Percentiles rank a stretch among this genome's conserved stretches.
These are phyloP conservation scores for Dioctria rufipes DNA, from an alignment of 2,888 invertebrate species.

Conservation along the genomic window DNA sequence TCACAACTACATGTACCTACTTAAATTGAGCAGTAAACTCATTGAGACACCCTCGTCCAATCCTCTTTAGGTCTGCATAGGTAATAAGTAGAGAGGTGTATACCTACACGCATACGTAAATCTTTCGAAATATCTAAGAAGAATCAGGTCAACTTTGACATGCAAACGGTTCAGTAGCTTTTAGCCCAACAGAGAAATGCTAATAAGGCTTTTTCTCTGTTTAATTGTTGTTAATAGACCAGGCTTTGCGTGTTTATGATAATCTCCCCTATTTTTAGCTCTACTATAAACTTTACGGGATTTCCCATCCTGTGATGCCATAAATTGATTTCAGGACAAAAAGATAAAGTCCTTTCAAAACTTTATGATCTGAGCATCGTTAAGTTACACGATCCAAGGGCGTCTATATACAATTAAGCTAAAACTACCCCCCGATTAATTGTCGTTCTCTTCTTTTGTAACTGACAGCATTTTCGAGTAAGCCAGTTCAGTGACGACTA, in stretches of 20 bases:
- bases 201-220: conserved; percentile 30
- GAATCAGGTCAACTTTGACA: conserved; percentile 46
- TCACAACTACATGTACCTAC: conserved; percentile 1
- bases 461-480: neutral
- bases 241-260: conserved; percentile 29
- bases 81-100: neutral
- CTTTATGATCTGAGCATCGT: conserved; percentile 48
- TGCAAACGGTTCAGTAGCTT: conserved; percentile 47
- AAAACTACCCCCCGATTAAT: conserved; percentile 48
- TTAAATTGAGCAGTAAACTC: conserved; percentile 17
- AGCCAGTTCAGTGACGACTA: conserved; percentile 2
- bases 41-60: conserved; percentile 1
- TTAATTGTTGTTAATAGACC: conserved; percentile 50
- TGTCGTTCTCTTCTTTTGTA: neutral
- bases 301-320: conserved; percentile 3
- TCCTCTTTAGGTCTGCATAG: neutral
- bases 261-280: neutral
- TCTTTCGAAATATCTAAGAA: conserved; percentile 15
- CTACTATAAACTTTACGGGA: conserved; percentile 4
- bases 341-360: conserved; percentile 46
- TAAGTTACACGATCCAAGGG: conserved; percentile 27
- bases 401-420: conserved; percentile 41
- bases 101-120: conserved; percentile 31
- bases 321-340: conserved; percentile 50
- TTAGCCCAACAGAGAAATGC: conserved; percentile 8